Percentiles rank a stretch among this genome's conserved stretches.
Evolutionary conservation across 2,888 invertebrate genomes (phyloP).

Genomic region (Erebia palarica): DNA sequence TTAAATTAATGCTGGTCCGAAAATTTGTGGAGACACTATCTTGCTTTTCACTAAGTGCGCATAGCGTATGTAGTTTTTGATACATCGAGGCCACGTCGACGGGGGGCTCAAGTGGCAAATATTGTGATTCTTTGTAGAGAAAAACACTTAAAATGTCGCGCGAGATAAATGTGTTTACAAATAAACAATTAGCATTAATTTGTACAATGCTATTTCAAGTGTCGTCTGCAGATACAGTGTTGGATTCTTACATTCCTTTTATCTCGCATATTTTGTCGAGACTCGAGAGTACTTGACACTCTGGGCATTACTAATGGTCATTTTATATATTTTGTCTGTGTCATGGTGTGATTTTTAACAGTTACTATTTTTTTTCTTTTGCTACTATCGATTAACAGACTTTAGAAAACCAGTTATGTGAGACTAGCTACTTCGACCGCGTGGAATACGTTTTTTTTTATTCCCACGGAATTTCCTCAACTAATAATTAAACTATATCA

Average conservation of each 20-base stretch:
- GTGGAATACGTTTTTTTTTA: too few relatives aligned
- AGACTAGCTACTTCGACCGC: neutral
- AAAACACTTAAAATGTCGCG: conserved; percentile 46
- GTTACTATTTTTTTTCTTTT: neutral
- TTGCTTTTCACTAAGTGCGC: neutral
- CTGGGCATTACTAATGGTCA: conserved; percentile 1
- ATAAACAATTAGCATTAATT: conserved; percentile 45
- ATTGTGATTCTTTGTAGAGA: conserved; percentile 44
- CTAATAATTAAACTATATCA: too few relatives aligned
- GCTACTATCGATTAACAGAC: neutral
- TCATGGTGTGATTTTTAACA: neutral
- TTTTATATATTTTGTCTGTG: neutral
- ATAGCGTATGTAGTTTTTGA: conserved; percentile 31
- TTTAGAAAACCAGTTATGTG: neutral
- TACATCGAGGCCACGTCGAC: conserved; percentile 38
- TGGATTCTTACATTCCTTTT: conserved; percentile 13
- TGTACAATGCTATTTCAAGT: conserved; percentile 35
- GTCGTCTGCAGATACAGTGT: conserved; percentile 24
- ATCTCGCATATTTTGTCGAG: conserved; percentile 20
- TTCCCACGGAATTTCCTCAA: too few relatives aligned
- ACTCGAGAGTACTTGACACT: conserved; percentile 17
- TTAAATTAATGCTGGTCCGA: neutral
- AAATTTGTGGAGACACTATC: neutral
- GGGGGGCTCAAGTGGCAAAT: conserved; percentile 45
- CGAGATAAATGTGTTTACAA: conserved; percentile 43